Evolutionary conservation across 2,113 vertebrate species (phyloP).

Genomic region (Myotis yumanensis): DNA sequence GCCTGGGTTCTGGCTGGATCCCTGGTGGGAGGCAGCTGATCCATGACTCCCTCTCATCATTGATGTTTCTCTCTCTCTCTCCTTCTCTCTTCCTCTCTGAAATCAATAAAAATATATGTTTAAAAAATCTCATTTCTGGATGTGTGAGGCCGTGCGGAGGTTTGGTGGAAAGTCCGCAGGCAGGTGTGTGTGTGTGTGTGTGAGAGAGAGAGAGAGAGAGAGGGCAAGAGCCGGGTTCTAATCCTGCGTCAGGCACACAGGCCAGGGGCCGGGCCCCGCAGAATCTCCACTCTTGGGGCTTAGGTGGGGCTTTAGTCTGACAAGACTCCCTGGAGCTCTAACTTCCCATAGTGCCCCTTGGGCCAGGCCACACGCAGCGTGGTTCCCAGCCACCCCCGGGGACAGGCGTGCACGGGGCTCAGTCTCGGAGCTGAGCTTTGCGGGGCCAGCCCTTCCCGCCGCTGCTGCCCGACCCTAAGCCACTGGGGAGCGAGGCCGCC

Average conservation of each 20-base stretch:
- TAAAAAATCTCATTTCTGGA: background rate
- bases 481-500: accelerated
- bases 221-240: background rate
- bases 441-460: background rate
- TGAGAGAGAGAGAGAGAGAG: no score
- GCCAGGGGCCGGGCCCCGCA: accelerated
- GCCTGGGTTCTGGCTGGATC: no score
- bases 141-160: background rate
- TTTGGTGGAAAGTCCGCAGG: accelerated
- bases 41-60: no score
- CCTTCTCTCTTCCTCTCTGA: no score
- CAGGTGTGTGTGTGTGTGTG: background rate
- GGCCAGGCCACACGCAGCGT: accelerated
- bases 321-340: background rate
- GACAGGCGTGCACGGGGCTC: accelerated
- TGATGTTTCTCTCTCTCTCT: no score
- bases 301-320: no score
- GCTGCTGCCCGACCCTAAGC: accelerated
- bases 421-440: accelerated
- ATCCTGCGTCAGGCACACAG: background rate
- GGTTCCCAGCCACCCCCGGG: background rate
- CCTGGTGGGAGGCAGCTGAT: no score
- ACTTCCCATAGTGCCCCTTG: background rate
- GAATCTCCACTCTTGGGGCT: background rate
- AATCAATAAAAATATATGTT: no score